phyloP scores from a whole-genome alignment of 2,888 invertebrate genomes.

The Aromia moschata region DNA sequence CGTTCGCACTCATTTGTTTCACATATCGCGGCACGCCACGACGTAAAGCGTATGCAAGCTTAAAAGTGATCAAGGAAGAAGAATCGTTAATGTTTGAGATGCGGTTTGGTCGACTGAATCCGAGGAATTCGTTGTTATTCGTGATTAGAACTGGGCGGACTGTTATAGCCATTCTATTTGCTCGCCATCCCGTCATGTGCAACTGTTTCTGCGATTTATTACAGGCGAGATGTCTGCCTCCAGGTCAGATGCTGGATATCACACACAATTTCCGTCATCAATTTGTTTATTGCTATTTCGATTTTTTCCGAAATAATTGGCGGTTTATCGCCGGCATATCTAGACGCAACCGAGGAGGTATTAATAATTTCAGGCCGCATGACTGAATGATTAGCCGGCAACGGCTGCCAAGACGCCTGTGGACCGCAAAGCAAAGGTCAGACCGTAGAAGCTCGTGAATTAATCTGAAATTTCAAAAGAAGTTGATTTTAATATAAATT shows the following conservation, averaged over 20 bases:
- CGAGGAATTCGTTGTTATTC: constrained; percentile 57
- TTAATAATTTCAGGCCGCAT: constrained; percentile 11
- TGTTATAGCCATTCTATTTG: constrained; percentile 54
- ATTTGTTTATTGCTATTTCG: constrained; percentile 33
- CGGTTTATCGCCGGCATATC: constrained; percentile 19
- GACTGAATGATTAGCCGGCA: constrained; percentile 2
- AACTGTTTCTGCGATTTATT: constrained; percentile 54
- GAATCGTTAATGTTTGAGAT: constrained; percentile 36
- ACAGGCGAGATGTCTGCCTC: constrained; percentile 47
- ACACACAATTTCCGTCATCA: constrained; percentile 46
- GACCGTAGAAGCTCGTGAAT: neutral
- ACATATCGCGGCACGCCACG: constrained; percentile 25
- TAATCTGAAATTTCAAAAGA: no score
- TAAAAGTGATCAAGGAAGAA: constrained; percentile 37
- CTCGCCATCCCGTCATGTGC: constrained; percentile 56
- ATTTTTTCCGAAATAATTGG: constrained; percentile 28
- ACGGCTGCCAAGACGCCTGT: neutral
- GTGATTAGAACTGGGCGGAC: constrained; percentile 59
- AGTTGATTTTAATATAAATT: neutral
- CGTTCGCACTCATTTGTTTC: constrained; percentile 25
- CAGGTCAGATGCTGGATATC: constrained; percentile 47
- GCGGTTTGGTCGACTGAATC: constrained; percentile 54
- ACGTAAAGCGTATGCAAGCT: constrained; percentile 33
- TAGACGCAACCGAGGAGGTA: constrained; percentile 3
- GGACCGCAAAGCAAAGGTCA: neutral